Evolutionary conservation across 2,888 invertebrate species (phyloP).

Genomic region (Dryobotodes eremita): DNA sequence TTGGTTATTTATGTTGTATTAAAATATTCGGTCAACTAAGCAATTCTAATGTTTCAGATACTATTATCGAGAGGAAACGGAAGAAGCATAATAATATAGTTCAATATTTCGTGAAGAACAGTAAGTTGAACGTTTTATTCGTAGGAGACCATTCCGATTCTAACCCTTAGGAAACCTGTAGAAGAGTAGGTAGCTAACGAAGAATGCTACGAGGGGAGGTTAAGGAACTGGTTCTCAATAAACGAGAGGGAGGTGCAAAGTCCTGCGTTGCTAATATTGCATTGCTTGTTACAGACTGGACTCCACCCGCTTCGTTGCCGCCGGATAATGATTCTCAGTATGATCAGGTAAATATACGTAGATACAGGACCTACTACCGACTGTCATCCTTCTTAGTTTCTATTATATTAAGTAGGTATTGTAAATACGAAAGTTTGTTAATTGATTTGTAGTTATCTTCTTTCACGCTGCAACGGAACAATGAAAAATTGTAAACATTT

Average conservation of each 20-base stretch:
- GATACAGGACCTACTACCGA: too few species aligned
- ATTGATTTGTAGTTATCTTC: neutral
- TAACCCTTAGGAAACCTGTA: neutral
- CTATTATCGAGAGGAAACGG: neutral
- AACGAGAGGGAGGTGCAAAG: neutral
- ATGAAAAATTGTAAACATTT: neutral
- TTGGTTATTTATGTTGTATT: too few species aligned
- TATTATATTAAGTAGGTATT: neutral
- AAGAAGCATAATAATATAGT: neutral
- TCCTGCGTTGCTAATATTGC: neutral
- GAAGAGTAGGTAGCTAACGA: neutral
- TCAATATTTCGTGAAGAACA: neutral
- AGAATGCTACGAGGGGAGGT: neutral
- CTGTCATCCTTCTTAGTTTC: too few species aligned
- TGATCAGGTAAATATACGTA: slow-evolving; percentile 7
- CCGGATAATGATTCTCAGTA: neutral
- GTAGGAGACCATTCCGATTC: neutral
- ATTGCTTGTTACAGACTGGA: slow-evolving; percentile 20
- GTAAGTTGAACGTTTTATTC: slow-evolving; percentile 3
- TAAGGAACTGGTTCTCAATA: neutral
- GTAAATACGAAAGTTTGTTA: neutral
- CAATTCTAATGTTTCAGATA: slow-evolving; percentile 2
- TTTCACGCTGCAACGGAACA: neutral
- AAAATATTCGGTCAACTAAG: neutral
- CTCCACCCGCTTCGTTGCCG: neutral